These are phyloP conservation scores for Rotaria magnacalcarata DNA, from an alignment of 2,888 invertebrate genomes.

Conservation along the genomic window DNA sequence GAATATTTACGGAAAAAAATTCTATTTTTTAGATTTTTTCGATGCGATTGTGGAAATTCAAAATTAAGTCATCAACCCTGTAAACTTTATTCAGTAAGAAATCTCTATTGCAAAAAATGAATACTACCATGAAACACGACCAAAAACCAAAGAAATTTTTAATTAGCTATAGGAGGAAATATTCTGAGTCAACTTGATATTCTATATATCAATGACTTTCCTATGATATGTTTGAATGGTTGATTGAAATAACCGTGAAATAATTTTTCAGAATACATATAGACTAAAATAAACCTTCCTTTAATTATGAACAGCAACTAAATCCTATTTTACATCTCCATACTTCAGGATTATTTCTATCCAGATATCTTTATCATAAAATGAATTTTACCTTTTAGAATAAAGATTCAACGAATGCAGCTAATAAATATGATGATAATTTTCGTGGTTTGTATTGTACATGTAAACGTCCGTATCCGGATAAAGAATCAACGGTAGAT, in stretches of 20 bases:
- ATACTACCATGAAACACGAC: not conserved
- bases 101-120: not conserved
- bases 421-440: slow-evolving; percentile 80
- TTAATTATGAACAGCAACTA: too few relatives aligned
- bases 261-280: too few relatives aligned
- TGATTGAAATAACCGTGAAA: too few relatives aligned
- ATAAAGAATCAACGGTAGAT: slow-evolving; percentile 70
- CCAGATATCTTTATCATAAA: too few relatives aligned
- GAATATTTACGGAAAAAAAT: not conserved
- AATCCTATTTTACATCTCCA: too few relatives aligned
- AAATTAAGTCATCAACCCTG: slow-evolving; percentile 51
- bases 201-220: too few relatives aligned
- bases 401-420: slow-evolving; percentile 68
- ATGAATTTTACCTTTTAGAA: slow-evolving; percentile 38
- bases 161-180: too few relatives aligned
- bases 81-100: slow-evolving; percentile 51
- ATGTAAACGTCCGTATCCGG: slow-evolving; percentile 87
- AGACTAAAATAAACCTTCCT: too few relatives aligned
- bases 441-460: slow-evolving; percentile 85
- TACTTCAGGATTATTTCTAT: too few relatives aligned
- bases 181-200: too few relatives aligned
- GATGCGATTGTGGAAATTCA: slow-evolving; percentile 85
- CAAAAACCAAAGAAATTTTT: too few relatives aligned
- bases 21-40: slow-evolving; percentile 66
- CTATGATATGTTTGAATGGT: too few relatives aligned